phyloP scores from a whole-genome alignment of 2,113 vertebrate species.

The Xenopus borealis region DNA sequence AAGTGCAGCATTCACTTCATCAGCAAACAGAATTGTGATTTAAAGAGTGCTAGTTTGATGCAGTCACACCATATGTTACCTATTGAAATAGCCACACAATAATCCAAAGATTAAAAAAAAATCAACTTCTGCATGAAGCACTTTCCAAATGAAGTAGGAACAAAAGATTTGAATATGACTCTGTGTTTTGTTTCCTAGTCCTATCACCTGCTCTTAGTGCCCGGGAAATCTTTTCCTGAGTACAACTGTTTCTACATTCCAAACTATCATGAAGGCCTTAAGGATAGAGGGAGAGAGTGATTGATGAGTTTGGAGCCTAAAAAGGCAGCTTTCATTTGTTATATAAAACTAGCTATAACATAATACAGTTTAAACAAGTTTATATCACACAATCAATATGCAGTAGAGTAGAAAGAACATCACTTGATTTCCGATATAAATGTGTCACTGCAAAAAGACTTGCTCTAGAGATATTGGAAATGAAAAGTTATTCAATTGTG shows the following conservation, averaged over 20 bases:
- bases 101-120: slow-evolving; percentile 5
- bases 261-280: neutral
- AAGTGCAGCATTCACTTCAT: slow-evolving; percentile 9
- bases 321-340: slow-evolving; percentile 2
- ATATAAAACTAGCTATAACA: neutral
- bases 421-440: neutral
- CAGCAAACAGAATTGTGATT: slow-evolving; percentile 13
- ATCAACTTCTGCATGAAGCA: slow-evolving; percentile 48
- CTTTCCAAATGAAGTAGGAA: slow-evolving; percentile 49
- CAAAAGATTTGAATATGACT: slow-evolving; percentile 38
- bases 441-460: too few relatives aligned
- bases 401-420: neutral
- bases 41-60: slow-evolving; percentile 1
- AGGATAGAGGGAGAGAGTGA: neutral
- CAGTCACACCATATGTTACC: slow-evolving; percentile 15
- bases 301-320: neutral
- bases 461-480: too few relatives aligned
- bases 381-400: neutral
- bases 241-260: neutral
- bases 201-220: slow-evolving; percentile 4
- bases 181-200: neutral
- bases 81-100: slow-evolving; percentile 11
- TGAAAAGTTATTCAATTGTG: too few relatives aligned
- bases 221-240: neutral
- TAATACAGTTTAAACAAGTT: neutral